Evolutionary conservation across 2,113 vertebrate species (phyloP).

Genomic region (Otocyon megalotis): DNA sequence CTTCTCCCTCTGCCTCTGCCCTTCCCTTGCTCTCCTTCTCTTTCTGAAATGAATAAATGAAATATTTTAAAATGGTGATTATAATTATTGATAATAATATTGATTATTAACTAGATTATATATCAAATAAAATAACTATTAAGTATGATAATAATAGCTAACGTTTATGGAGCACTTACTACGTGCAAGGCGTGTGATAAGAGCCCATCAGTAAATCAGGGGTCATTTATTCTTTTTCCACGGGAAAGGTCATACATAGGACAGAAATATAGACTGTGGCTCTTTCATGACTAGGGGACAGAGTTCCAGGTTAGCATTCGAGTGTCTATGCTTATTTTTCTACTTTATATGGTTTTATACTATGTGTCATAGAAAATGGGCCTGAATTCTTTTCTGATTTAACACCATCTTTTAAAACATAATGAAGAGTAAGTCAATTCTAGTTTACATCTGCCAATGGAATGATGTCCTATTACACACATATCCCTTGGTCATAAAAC

Average conservation of each 20-base stretch:
- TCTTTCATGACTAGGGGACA: neutral
- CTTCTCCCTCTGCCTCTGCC: neutral
- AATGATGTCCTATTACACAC: neutral
- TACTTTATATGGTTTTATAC: slow-evolving; percentile 6
- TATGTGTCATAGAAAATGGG: neutral
- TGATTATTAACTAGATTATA: too few species aligned
- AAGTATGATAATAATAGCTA: neutral
- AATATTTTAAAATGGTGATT: neutral
- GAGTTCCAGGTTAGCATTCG: neutral
- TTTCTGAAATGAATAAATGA: neutral
- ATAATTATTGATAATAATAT: neutral
- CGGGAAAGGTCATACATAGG: neutral
- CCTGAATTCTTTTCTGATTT: neutral
- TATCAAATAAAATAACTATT: too few species aligned
- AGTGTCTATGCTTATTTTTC: neutral
- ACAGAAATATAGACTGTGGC: neutral
- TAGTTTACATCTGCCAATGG: neutral
- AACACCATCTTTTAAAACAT: neutral
- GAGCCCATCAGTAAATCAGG: neutral
- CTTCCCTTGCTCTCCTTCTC: neutral
- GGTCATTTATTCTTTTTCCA: neutral
- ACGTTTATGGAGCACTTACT: neutral
- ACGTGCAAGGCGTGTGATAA: neutral
- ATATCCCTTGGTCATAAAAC: neutral
- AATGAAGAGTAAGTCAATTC: neutral